phyloP scores from a whole-genome alignment of 2,113 vertebrate species.

The Beaufortia kweichowensis region DNA sequence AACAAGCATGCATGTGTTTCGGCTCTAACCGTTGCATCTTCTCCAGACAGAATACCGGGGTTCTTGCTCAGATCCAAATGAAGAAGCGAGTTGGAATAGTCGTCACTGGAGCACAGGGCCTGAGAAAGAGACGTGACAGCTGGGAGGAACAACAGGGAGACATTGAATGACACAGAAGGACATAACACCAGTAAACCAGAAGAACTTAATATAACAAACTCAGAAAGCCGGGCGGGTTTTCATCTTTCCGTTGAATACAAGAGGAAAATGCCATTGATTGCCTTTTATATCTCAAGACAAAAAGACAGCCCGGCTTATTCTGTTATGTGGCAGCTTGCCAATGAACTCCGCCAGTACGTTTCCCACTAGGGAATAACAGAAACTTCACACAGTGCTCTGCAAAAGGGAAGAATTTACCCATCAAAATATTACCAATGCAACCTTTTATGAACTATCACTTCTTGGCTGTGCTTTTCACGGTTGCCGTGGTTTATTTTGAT shows the following conservation, averaged over 20 bases:
- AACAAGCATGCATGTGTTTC: neutral
- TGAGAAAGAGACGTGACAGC: conserved; percentile 86
- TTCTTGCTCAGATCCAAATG: conserved; percentile 90
- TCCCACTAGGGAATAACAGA: conserved; percentile 36
- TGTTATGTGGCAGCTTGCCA: conserved; percentile 21
- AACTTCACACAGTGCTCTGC: neutral
- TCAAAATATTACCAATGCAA: conserved; percentile 28
- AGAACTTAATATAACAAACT: neutral
- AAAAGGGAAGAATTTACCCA: conserved; percentile 27
- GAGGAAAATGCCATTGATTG: conserved; percentile 17
- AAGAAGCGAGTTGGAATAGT: conserved; percentile 85
- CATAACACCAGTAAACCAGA: neutral
- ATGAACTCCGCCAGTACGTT: conserved; percentile 18
- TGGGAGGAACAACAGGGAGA: conserved; percentile 55
- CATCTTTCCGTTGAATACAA: neutral
- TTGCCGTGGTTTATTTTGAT: conserved; percentile 8
- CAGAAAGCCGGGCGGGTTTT: conserved; percentile 6
- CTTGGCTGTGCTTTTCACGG: neutral
- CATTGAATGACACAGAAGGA: neutral
- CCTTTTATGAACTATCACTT: neutral
- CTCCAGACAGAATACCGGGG: conserved; percentile 83
- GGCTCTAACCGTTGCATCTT: conserved; percentile 83
- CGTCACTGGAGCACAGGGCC: conserved; percentile 83
- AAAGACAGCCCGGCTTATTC: conserved; percentile 9
- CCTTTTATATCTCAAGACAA: conserved; percentile 27